Percentiles rank a stretch among this genome's conserved stretches.
These are phyloP conservation scores for Machimus rusticus DNA, from an alignment of 2,888 invertebrate genomes.

Conservation along the genomic window DNA sequence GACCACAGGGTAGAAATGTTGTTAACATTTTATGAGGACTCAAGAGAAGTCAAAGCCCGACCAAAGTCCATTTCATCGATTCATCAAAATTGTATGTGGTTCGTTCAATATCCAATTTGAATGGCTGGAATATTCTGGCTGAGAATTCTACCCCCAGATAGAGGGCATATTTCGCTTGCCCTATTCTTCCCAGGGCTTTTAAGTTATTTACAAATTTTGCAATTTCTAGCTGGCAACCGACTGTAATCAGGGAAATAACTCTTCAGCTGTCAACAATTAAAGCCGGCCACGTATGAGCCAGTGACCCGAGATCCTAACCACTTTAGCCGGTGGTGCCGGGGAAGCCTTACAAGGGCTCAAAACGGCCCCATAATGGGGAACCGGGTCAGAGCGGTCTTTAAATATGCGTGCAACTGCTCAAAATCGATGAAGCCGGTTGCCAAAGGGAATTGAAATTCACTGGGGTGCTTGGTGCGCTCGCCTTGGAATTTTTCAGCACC, in stretches of 20 bases:
- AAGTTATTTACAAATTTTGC: neutral
- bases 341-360: neutral
- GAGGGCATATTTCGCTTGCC: neutral
- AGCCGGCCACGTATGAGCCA: neutral
- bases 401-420: slow-evolving; percentile 6
- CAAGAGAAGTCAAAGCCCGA: neutral
- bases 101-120: neutral
- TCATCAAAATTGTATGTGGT: neutral
- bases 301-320: neutral
- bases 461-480: neutral
- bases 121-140: neutral
- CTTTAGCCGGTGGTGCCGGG: neutral
- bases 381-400: neutral
- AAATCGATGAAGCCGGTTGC: slow-evolving; percentile 13
- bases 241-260: neutral
- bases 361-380: neutral
- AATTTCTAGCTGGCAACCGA: neutral
- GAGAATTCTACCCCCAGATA: neutral
- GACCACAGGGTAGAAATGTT: neutral
- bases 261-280: neutral
- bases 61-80: neutral
- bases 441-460: slow-evolving; percentile 7
- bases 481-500: slow-evolving; percentile 1
- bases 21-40: neutral
- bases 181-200: neutral